A percentile compares a stretch with the other conserved stretches of the same genome.
phyloP scores from a whole-genome alignment of 2,888 invertebrate genomes.

The Leptarthrus brevirostris region DNA sequence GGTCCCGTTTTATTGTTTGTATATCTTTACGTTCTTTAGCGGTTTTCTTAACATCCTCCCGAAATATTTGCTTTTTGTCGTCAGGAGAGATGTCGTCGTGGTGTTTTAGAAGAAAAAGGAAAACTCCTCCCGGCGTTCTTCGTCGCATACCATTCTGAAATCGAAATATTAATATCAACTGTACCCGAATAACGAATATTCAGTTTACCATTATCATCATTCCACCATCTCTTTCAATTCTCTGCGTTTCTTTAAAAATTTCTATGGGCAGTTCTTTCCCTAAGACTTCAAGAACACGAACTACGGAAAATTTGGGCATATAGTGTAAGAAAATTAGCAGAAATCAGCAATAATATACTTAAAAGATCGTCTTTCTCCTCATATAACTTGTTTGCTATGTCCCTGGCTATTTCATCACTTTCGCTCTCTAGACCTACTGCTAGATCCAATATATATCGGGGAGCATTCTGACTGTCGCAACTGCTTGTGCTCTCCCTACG shows the following conservation, averaged over 20 bases:
- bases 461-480: constrained; percentile 68
- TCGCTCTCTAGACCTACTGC: constrained; percentile 68
- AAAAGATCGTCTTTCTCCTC: constrained; percentile 81
- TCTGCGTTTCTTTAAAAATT: constrained; percentile 82
- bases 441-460: constrained; percentile 71
- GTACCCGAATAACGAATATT: too few relatives aligned
- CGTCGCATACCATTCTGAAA: constrained; percentile 78
- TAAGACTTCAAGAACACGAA: constrained; percentile 75
- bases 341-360: constrained; percentile 69
- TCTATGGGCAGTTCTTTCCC: constrained; percentile 81
- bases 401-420: constrained; percentile 74
- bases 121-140: constrained; percentile 88
- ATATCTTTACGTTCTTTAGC: constrained; percentile 71
- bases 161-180: constrained; percentile 2
- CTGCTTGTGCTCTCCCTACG: constrained; percentile 64
- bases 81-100: constrained; percentile 75
- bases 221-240: constrained; percentile 86
- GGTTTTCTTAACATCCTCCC: constrained; percentile 72
- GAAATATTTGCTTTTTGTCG: constrained; percentile 76
- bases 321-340: neutral
- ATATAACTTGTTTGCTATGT: constrained; percentile 78
- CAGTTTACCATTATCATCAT: constrained; percentile 81
- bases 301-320: constrained; percentile 64
- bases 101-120: constrained; percentile 82
- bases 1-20: constrained; percentile 71